Evolutionary conservation across 2,888 invertebrate species (phyloP), one percentile per base, ranked within the genome.

Genomic region (Octonoba sinensis): DNA sequence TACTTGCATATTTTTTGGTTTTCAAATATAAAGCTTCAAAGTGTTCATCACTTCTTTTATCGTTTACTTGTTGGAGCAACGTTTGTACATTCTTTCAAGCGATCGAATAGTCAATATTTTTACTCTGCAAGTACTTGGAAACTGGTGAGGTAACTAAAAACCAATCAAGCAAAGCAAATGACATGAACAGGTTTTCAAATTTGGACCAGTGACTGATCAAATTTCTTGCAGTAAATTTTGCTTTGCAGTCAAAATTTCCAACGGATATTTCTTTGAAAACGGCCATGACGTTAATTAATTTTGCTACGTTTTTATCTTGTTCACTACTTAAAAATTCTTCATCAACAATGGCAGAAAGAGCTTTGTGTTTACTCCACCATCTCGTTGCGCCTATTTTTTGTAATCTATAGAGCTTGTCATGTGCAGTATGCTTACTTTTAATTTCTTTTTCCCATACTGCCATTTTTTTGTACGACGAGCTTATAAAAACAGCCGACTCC

Each of bases 331-430:
- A 22, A 57, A 57, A 57, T 18, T 24, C 57, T 22, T 57, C 57
- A 57, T 57, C 22, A 24, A 57, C n/a, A 60, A 60, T 27, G 12
- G 60, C 11, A 24, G 60, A 60, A 60, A 60, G 60, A 36, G 27
- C 60, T 60, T 60, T 60, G n/a, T 60, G 27, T 60, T 60, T 60
- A n/a, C 60, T 60, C 60, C 24, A 36, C 60, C 60, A 60, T 36
- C 27, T 36, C 15, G 60, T 60, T 6, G 8, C 36, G 27, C 60
- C 60, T 36, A 27, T 60, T 36, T 60, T 60, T 60, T 27, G 36
- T 1, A 60, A 60, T n/a, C 11, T 60, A 27, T 60, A n/a, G 1
- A 60, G 36, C n/a, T 24, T 60, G 27, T 27, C 60, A 60, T 60
- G 27, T 22, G 60, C 60, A 24, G 36, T 60, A 27, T 60, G 60